These are phyloP conservation scores for Engystomops pustulosus DNA, from an alignment of 2,113 vertebrate genomes.

Conservation along the genomic window DNA sequence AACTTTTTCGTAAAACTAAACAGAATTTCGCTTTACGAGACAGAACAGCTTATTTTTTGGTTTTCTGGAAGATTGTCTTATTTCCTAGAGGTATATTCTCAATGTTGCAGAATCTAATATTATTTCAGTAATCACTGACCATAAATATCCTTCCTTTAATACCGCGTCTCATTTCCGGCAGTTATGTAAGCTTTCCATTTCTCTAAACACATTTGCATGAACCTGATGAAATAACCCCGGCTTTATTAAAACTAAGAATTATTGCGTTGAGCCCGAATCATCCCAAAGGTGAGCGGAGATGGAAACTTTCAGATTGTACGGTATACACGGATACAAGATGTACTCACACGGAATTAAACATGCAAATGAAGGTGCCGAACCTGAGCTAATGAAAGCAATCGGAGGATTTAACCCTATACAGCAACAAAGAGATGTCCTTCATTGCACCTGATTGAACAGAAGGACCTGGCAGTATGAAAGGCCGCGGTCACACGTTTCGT, in stretches of 20 bases:
- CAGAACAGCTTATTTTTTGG: neutral
- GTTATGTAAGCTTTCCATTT: neutral
- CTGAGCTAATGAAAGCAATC: neutral
- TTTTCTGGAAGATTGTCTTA: neutral
- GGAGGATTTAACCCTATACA: neutral
- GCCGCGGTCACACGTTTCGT: too few species aligned
- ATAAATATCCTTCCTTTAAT: neutral
- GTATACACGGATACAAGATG: conserved; percentile 1
- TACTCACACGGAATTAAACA: neutral
- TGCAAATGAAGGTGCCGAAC: neutral
- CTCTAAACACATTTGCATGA: conserved; percentile 25
- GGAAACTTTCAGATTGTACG: neutral
- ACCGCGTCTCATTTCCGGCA: neutral
- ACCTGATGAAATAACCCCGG: neutral
- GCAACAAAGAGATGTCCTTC: neutral
- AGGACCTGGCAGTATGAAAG: too few species aligned
- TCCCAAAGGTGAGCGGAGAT: neutral
- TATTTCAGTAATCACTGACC: neutral
- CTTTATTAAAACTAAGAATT: conserved; percentile 23
- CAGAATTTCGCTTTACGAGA: neutral
- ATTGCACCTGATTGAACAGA: neutral
- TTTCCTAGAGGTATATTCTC: neutral
- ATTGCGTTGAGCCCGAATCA: neutral
- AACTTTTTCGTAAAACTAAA: neutral
- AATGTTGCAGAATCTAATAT: neutral